Evolutionary conservation across 2,113 vertebrate species (phyloP).

Genomic region (Blennius ocellaris): DNA sequence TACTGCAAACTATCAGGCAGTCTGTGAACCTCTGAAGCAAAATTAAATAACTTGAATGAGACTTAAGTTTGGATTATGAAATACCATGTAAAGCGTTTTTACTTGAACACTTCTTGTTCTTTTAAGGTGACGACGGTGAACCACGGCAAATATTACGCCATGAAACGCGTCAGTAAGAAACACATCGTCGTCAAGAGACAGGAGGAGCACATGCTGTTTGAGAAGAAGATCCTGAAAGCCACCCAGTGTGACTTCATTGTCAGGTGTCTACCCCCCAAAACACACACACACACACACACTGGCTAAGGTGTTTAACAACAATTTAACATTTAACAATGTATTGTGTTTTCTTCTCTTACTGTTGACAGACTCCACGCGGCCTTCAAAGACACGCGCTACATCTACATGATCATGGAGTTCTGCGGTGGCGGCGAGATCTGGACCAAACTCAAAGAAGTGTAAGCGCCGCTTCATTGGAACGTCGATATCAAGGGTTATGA

Average conservation of each 20-base stretch:
- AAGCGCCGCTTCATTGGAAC: constrained; percentile 19
- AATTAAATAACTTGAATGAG: too few relatives aligned
- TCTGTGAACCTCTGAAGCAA: neutral
- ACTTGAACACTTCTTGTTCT: constrained; percentile 28
- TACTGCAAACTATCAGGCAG: neutral
- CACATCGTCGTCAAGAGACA: constrained; percentile 83
- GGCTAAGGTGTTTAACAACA: neutral
- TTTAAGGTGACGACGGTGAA: constrained; percentile 77
- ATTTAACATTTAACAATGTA: neutral
- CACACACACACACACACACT: too few relatives aligned
- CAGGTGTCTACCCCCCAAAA: constrained; percentile 63
- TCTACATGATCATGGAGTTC: constrained; percentile 89
- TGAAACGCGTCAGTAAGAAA: constrained; percentile 85
- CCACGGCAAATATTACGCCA: constrained; percentile 81
- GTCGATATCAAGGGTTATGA: too few relatives aligned
- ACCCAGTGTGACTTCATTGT: constrained; percentile 83
- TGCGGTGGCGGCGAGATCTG: constrained; percentile 87
- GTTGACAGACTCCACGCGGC: constrained; percentile 78
- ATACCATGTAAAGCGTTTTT: too few relatives aligned
- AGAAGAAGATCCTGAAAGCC: constrained; percentile 82
- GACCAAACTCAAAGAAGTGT: constrained; percentile 88
- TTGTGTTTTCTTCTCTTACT: neutral
- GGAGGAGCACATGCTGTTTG: constrained; percentile 83
- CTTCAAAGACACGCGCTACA: constrained; percentile 81
- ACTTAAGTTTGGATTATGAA: too few relatives aligned